Evolutionary conservation across 1,140 invertebrate species (phyloP).

Genomic region (Papilio glaucus): DNA sequence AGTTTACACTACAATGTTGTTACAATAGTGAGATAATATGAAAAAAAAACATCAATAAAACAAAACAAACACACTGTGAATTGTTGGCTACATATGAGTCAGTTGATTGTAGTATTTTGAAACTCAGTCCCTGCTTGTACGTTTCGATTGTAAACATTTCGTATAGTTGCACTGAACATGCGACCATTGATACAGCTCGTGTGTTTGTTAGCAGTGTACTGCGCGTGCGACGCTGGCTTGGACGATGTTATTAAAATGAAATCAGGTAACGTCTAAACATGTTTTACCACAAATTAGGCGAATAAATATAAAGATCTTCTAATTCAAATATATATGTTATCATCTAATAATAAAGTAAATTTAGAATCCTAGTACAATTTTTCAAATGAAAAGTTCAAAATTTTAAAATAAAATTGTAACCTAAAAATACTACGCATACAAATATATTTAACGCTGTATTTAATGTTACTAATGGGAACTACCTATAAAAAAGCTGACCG

Average conservation of each 20-base stretch:
- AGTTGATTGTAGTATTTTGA: background rate
- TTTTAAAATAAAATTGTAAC: too few species aligned
- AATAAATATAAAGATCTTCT: too few species aligned
- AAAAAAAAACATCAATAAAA: too few species aligned
- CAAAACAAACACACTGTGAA: background rate
- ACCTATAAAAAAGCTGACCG: too few species aligned
- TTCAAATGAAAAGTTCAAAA: too few species aligned
- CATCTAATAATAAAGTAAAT: too few species aligned
- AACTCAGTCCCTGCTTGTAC: constrained; percentile 9
- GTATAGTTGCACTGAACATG: background rate
- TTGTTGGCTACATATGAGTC: background rate
- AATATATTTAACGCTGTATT: too few species aligned
- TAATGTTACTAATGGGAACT: too few species aligned
- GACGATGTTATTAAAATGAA: constrained; percentile 7
- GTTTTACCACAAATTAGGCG: background rate
- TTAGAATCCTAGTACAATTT: too few species aligned
- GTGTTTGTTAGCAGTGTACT: background rate
- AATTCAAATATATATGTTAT: background rate
- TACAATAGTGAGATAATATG: too few species aligned
- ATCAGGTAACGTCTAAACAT: constrained; percentile 25
- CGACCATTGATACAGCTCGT: background rate
- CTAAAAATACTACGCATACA: too few species aligned
- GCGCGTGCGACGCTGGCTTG: background rate
- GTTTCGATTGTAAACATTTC: constrained; percentile 22
- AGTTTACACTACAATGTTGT: too few species aligned